Evolutionary conservation across 2,888 invertebrate genomes (phyloP).

Genomic region (Icerya purchasi): DNA sequence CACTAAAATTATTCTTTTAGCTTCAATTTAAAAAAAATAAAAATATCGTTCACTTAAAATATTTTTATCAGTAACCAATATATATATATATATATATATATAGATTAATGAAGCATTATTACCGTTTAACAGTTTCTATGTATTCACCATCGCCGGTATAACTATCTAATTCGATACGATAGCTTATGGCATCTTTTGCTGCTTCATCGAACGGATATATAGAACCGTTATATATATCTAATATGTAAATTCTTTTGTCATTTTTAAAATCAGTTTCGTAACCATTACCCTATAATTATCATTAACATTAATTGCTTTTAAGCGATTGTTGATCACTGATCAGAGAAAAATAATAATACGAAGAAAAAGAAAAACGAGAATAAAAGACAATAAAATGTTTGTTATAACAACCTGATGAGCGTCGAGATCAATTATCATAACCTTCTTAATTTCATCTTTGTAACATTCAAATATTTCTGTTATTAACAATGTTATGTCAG

Average conservation of each 20-base stretch:
- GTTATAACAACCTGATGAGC: constrained; percentile 52
- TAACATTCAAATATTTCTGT: constrained; percentile 38
- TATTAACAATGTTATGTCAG: constrained; percentile 63
- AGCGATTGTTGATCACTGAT: no score
- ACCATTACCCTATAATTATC: constrained; percentile 63
- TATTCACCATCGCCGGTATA: constrained; percentile 46
- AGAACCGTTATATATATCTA: constrained; percentile 63
- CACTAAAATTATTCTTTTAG: no score
- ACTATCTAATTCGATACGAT: constrained; percentile 41
- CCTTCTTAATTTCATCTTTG: constrained; percentile 34
- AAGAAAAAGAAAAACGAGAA: background rate
- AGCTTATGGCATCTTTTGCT: constrained; percentile 49
- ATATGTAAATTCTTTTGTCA: constrained; percentile 46
- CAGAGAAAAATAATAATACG: constrained; percentile 13
- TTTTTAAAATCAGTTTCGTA: constrained; percentile 61
- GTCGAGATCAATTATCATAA: constrained; percentile 77
- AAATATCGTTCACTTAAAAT: no score
- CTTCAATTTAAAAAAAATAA: no score
- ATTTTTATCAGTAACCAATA: no score
- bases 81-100: no score
- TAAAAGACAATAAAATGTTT: background rate
- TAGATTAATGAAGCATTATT: no score
- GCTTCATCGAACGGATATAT: constrained; percentile 58
- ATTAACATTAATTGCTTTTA: no score
- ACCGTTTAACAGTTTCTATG: constrained; percentile 41